A percentile compares a stretch with the other conserved stretches of the same genome.
Evolutionary conservation across 2,797 vertebrate genomes (phyloP).

Genomic region (Fratercula arctica): DNA sequence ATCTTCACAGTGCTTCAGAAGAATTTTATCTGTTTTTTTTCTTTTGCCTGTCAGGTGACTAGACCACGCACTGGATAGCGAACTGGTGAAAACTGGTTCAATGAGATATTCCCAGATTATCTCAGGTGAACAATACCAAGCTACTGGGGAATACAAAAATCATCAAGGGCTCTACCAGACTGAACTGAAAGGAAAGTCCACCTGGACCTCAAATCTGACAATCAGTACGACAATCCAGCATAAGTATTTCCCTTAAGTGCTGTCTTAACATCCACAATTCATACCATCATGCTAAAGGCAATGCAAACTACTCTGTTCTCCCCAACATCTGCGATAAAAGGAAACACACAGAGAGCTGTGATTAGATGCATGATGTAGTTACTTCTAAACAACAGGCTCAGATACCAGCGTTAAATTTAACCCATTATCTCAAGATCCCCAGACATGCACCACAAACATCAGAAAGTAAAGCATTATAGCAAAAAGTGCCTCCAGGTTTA

Average conservation of each 20-base stretch:
- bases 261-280: not conserved
- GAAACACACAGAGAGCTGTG: not conserved
- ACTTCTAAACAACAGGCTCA: not conserved
- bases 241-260: not conserved
- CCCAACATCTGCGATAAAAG: not conserved
- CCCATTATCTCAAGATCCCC: not conserved
- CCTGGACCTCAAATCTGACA: not conserved
- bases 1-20: not conserved
- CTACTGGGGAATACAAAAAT: not conserved
- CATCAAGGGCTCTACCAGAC: not conserved
- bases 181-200: not conserved
- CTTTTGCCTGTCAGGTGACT: not conserved
- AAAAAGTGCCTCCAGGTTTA: not conserved
- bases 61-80: fast-evolving
- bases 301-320: not conserved
- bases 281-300: not conserved
- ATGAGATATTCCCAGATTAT: not conserved
- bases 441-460: fast-evolving
- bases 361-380: fast-evolving
- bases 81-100: not conserved
- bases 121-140: not conserved
- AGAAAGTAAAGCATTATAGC: not conserved
- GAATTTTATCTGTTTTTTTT: not conserved
- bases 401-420: not conserved
- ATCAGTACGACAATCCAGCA: fast-evolving